A percentile compares a stretch with the other conserved stretches of the same genome.
phyloP scores from a whole-genome alignment of 2,113 vertebrate species.

The Eulemur rufifrons region DNA sequence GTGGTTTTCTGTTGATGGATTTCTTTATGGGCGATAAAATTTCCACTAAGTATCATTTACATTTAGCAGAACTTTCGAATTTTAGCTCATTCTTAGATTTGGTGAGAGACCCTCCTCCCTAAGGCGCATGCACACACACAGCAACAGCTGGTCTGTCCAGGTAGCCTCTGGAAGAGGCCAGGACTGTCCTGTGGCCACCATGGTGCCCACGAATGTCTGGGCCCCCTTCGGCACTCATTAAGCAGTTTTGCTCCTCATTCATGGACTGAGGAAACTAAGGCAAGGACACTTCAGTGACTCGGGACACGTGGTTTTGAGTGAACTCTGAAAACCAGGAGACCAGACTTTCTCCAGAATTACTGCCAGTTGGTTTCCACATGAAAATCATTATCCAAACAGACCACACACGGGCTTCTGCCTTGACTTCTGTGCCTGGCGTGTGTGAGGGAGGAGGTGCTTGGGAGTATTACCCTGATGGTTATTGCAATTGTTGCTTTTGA shows the following conservation, averaged over 20 bases:
- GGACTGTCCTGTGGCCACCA: neutral
- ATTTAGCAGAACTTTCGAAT: neutral
- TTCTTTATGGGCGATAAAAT: neutral
- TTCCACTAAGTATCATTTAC: neutral
- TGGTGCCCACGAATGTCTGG: neutral
- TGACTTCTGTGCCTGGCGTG: neutral
- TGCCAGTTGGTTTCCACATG: constrained; percentile 28
- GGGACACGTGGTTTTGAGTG: neutral
- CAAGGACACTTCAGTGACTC: neutral
- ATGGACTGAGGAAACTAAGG: neutral
- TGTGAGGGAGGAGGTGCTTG: neutral
- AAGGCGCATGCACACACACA: neutral
- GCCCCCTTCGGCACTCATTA: neutral
- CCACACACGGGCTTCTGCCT: constrained; percentile 57
- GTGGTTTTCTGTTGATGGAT: neutral
- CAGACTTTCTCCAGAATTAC: neutral
- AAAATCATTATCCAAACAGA: constrained; percentile 67
- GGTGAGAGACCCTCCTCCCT: neutral
- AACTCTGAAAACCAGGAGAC: constrained; percentile 19
- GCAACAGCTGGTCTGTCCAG: rapidly evolving
- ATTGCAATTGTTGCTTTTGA: constrained; percentile 71
- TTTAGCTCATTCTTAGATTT: neutral
- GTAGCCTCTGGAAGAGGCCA: neutral
- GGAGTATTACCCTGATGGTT: constrained; percentile 53
- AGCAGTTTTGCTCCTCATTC: neutral